These are phyloP conservation scores for Phoebastria nigripes DNA, from an alignment of 2,797 vertebrate species.

Conservation along the genomic window DNA sequence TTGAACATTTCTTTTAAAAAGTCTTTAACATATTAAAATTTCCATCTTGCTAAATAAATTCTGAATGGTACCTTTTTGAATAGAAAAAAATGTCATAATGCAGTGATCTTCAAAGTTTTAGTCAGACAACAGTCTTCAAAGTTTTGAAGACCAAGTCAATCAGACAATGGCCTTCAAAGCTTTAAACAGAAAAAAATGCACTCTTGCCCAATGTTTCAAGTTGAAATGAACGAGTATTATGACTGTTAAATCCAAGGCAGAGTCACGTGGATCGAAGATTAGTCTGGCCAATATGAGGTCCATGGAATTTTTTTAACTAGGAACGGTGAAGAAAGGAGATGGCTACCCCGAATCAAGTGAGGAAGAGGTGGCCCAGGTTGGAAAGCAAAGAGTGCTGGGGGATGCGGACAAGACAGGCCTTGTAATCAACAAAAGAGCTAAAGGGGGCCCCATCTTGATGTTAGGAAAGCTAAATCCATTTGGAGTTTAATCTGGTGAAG, in stretches of 20 bases:
- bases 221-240: background rate
- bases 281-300: background rate
- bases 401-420: background rate
- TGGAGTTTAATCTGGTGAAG: background rate
- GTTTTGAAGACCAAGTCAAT: background rate
- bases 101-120: background rate
- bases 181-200: background rate
- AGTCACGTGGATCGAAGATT: background rate
- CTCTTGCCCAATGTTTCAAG: background rate
- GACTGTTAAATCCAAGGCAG: background rate
- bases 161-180: background rate
- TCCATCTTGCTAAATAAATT: background rate
- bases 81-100: background rate
- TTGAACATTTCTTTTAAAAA: background rate
- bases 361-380: background rate
- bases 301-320: background rate
- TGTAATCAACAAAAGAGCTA: background rate
- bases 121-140: background rate
- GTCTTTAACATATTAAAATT: background rate
- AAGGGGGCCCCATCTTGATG: accelerated
- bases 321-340: background rate
- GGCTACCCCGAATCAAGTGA: accelerated
- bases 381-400: accelerated
- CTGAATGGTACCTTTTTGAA: background rate
- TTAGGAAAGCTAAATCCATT: background rate